Evolutionary conservation across 2,113 vertebrate species (phyloP).

Genomic region (Ondatra zibethicus): DNA sequence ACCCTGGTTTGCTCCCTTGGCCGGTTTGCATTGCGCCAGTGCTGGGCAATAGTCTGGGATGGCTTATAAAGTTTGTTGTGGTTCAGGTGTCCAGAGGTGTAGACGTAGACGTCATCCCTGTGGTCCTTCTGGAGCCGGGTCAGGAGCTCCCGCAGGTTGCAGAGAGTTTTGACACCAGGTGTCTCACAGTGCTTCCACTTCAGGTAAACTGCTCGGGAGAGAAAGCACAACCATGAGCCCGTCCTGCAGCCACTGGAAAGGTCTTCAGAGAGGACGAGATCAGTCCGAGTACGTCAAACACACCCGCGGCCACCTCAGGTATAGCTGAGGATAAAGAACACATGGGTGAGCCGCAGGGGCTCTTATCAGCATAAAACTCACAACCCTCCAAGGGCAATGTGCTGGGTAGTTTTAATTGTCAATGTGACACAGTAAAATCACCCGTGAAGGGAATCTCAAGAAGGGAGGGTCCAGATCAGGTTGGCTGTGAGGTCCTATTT

Average conservation of each 20-base stretch:
- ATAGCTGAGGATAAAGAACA: fast-evolving
- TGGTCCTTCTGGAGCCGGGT: conserved; percentile 82
- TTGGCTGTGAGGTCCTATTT: too few species aligned
- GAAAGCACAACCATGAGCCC: not conserved
- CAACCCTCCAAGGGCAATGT: not conserved
- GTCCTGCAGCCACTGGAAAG: fast-evolving
- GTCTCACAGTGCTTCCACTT: conserved; percentile 25
- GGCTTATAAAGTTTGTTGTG: conserved; percentile 81
- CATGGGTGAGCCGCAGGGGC: fast-evolving
- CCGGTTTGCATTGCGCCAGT: conserved; percentile 77
- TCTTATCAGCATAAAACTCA: too few species aligned
- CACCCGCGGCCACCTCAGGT: fast-evolving
- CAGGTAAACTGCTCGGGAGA: conserved; percentile 13
- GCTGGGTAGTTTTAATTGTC: not conserved
- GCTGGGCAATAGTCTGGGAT: conserved; percentile 57
- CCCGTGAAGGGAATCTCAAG: not conserved
- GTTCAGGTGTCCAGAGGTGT: conserved; percentile 86
- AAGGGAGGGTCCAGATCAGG: too few species aligned
- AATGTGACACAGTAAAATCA: too few species aligned
- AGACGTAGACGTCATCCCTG: conserved; percentile 82
- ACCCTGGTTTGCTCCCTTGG: not conserved
- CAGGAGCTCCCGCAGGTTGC: conserved; percentile 79
- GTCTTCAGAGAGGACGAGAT: not conserved
- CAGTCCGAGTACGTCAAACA: not conserved
- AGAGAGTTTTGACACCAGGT: not conserved